These are phyloP conservation scores for Sinocyclocheilus maitianheensis DNA, from an alignment of 2,113 vertebrate genomes.

Conservation along the genomic window DNA sequence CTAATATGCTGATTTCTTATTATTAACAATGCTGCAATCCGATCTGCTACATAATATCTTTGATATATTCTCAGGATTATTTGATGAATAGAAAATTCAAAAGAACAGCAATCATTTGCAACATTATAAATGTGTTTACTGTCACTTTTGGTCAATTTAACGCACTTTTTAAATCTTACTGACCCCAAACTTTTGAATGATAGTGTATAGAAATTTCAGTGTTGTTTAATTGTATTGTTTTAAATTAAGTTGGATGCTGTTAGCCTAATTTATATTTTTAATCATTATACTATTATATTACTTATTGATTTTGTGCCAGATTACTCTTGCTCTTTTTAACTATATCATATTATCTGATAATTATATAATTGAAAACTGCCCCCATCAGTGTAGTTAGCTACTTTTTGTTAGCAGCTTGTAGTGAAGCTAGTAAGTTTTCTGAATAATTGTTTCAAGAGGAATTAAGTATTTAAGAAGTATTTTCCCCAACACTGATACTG, in stretches of 20 bases:
- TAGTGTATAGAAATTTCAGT: background rate
- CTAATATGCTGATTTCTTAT: background rate
- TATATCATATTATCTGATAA: background rate
- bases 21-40: background rate
- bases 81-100: background rate
- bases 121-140: no score
- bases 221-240: background rate
- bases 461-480: background rate
- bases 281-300: no score
- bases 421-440: background rate
- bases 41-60: background rate
- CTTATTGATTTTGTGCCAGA: background rate
- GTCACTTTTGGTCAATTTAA: background rate
- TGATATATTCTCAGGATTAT: background rate
- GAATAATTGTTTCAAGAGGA: background rate
- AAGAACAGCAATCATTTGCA: no score
- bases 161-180: no score
- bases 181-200: background rate
- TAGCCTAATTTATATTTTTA: background rate
- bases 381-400: background rate
- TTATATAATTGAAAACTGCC: background rate
- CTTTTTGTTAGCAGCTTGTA: background rate
- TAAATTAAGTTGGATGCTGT: background rate
- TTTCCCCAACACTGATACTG: background rate
- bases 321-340: background rate